These are phyloP conservation scores for Lapara coniferarum DNA, from an alignment of 2,888 invertebrate genomes.

Conservation along the genomic window DNA sequence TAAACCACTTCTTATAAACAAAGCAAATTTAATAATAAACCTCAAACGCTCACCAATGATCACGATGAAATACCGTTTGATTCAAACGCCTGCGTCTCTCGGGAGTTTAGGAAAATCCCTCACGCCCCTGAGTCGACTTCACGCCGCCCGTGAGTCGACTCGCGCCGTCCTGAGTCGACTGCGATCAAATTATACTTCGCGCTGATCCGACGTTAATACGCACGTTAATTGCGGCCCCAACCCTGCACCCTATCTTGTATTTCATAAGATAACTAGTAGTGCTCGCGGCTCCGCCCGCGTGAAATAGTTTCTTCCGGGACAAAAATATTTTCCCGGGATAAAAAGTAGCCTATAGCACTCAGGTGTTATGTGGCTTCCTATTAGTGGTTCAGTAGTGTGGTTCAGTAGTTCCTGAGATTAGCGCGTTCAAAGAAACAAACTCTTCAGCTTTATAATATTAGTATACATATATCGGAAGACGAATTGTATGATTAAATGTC, in stretches of 20 bases:
- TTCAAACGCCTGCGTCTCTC: slow-evolving; percentile 37
- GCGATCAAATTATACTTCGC: slow-evolving; percentile 45
- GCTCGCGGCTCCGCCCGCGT: no score
- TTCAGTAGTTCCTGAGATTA: no score
- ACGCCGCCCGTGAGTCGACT: slow-evolving; percentile 8
- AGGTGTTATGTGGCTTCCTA: no score
- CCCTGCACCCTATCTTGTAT: slow-evolving; percentile 30
- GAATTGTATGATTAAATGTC: background rate
- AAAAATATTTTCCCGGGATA: no score
- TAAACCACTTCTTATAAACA: background rate
- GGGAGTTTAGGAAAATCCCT: slow-evolving; percentile 45
- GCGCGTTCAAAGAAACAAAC: no score
- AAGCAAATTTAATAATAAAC: background rate
- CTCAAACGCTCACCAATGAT: slow-evolving; percentile 36
- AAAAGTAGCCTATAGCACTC: no score
- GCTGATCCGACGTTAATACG: slow-evolving; percentile 46
- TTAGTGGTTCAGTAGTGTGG: no score
- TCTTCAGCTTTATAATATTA: no score
- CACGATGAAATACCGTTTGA: slow-evolving; percentile 41
- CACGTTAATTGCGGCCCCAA: slow-evolving; percentile 48
- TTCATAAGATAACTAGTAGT: no score
- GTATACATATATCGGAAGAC: slow-evolving; percentile 28
- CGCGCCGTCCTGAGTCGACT: slow-evolving; percentile 34
- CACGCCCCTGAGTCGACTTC: slow-evolving; percentile 26
- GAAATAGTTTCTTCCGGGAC: no score